Evolutionary conservation across 2,888 invertebrate species (phyloP).

Genomic region (Hoplodrina ambigua): DNA sequence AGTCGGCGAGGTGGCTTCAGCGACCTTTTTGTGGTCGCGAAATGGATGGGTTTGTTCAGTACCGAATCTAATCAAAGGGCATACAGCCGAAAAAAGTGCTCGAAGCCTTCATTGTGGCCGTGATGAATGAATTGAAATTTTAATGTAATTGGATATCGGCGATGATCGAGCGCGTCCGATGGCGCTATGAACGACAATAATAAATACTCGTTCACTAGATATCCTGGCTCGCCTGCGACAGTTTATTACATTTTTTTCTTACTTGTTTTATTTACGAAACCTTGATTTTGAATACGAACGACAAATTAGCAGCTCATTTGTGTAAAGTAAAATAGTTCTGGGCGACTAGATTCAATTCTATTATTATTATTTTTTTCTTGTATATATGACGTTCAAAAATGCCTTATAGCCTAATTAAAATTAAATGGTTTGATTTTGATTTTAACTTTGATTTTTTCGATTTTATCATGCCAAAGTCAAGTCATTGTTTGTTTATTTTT

Average conservation of each 20-base stretch:
- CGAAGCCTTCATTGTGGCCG: constrained; percentile 70
- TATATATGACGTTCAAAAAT: too few relatives aligned
- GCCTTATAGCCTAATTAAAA: too few relatives aligned
- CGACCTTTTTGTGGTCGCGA: constrained; percentile 83
- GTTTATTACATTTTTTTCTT: constrained; percentile 53
- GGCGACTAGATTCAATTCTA: too few relatives aligned
- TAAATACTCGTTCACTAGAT: constrained; percentile 67
- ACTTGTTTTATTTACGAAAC: constrained; percentile 52
- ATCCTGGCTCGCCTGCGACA: constrained; percentile 59
- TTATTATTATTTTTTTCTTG: too few relatives aligned
- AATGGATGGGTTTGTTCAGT: constrained; percentile 83
- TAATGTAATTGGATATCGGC: constrained; percentile 81
- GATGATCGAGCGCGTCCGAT: constrained; percentile 71
- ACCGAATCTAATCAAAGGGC: constrained; percentile 85
- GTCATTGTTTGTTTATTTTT: too few relatives aligned
- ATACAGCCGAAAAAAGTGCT: constrained; percentile 76
- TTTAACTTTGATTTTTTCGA: too few relatives aligned
- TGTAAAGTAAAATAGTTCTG: constrained; percentile 14
- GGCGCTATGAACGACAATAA: constrained; percentile 62
- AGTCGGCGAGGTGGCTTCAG: constrained; percentile 77
- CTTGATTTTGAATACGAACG: constrained; percentile 24
- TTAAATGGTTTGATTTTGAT: too few relatives aligned
- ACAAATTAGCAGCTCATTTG: constrained; percentile 22
- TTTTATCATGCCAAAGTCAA: too few relatives aligned
- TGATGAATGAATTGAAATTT: constrained; percentile 83